Conservation (phyloP, 1,140 invertebrate species). For the Penaeus vannamei region DNA sequence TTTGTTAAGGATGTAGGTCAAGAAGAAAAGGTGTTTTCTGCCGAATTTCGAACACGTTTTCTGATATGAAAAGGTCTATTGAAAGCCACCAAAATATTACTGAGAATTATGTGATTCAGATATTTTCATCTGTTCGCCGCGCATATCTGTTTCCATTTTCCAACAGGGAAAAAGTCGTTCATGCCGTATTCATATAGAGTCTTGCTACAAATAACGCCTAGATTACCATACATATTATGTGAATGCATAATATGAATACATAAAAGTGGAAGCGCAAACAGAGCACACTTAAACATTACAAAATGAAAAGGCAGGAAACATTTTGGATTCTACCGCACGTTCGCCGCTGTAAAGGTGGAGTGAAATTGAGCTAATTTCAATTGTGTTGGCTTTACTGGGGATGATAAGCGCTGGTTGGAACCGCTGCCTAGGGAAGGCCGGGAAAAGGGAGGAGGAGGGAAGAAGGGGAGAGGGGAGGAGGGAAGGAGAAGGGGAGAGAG, state of each 20-base stretch:
- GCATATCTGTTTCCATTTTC: no score
- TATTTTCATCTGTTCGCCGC: constrained; percentile 42
- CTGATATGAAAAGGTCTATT: constrained; percentile 63
- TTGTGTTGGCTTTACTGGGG: constrained; percentile 63
- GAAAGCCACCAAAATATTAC: constrained; percentile 59
- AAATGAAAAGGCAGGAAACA: constrained; percentile 18
- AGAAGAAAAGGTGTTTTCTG: constrained; percentile 2
- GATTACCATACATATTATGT: no score
- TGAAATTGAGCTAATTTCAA: constrained; percentile 66
- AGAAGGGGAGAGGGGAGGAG: background rate
- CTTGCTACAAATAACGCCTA: no score
- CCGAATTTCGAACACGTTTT: constrained; percentile 54
- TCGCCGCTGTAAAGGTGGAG: constrained; percentile 56
- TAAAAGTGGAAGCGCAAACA: background rate
- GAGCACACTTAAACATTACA: constrained; percentile 8
- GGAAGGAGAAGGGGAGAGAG: background rate
- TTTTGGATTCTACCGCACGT: constrained; percentile 44
- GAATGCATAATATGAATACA: no score
- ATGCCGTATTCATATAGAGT: no score
- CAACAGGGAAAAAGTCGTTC: no score
- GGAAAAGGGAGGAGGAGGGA: background rate
- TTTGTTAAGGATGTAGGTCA: background rate
- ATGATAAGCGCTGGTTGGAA: constrained; percentile 59
- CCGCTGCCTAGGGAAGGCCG: background rate
- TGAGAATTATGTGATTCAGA: constrained; percentile 46